phyloP scores from a whole-genome alignment of 2,888 invertebrate species.

The Epirrhoe alternata region DNA sequence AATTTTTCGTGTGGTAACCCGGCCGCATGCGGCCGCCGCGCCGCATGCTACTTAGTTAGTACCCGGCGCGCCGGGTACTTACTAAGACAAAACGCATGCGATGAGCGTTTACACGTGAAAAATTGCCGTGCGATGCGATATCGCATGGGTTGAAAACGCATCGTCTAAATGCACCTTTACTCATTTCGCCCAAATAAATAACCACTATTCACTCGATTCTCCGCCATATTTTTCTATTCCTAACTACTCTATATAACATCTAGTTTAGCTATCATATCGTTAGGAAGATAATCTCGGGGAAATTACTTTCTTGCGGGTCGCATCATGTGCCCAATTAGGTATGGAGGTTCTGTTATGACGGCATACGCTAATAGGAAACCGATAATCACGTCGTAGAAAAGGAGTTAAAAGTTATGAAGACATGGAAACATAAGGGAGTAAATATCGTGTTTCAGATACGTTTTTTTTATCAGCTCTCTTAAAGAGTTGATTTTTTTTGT shows the following conservation, averaged over 20 bases:
- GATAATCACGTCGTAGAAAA: conserved; percentile 55
- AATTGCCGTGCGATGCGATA: too few relatives aligned
- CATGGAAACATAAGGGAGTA: neutral
- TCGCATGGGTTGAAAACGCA: too few relatives aligned
- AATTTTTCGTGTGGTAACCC: too few relatives aligned
- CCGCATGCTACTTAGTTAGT: too few relatives aligned
- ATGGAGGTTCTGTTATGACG: conserved; percentile 59
- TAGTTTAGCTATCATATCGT: conserved; percentile 40
- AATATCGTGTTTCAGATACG: neutral
- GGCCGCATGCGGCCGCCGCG: too few relatives aligned
- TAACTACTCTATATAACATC: neutral
- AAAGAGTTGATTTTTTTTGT: too few relatives aligned
- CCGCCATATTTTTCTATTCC: neutral
- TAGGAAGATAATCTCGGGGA: conserved; percentile 59
- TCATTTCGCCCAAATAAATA: too few relatives aligned
- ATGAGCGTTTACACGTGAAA: too few relatives aligned
- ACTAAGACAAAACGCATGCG: too few relatives aligned
- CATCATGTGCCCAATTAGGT: conserved; percentile 75
- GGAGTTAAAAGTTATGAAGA: conserved; percentile 3
- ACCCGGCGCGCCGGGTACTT: too few relatives aligned
- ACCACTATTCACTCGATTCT: too few relatives aligned
- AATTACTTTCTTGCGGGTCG: conserved; percentile 72
- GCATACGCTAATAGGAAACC: conserved; percentile 68
- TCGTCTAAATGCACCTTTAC: too few relatives aligned
- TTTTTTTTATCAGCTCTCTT: neutral